A percentile compares a stretch with the other conserved stretches of the same genome.
phyloP scores from a whole-genome alignment of 2,113 vertebrate species.

The Rhegmatorhina hoffmannsi region DNA sequence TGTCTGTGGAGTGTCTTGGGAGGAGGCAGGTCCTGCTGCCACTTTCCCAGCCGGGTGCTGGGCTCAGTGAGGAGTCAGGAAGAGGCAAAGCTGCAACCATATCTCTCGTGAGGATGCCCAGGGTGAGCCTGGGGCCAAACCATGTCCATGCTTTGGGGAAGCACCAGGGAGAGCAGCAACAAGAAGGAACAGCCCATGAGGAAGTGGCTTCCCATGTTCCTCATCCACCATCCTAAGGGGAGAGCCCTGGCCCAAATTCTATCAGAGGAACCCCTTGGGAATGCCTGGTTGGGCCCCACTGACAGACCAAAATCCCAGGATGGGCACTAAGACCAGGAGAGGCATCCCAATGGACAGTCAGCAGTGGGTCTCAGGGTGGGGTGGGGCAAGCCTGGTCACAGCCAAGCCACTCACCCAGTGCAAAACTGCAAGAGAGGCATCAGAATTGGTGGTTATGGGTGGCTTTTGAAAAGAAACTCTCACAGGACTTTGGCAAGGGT shows the following conservation, averaged over 20 bases:
- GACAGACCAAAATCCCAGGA: neutral
- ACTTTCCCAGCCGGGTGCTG: neutral
- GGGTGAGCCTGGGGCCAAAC: neutral
- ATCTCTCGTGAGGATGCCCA: neutral
- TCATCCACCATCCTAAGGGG: neutral
- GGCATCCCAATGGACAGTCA: neutral
- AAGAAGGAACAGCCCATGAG: accelerated
- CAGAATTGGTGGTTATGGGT: accelerated
- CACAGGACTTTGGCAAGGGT: accelerated
- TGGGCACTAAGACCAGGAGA: neutral
- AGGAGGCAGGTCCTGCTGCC: neutral
- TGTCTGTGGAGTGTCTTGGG: neutral
- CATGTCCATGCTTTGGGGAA: neutral
- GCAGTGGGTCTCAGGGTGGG: neutral
- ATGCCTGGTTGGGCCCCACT: accelerated
- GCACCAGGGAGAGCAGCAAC: neutral
- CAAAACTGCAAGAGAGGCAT: neutral
- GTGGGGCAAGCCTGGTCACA: accelerated
- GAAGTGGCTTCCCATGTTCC: neutral
- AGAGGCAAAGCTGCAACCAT: neutral
- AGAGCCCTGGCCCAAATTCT: neutral
- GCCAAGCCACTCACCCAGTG: accelerated
- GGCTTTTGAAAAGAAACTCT: neutral
- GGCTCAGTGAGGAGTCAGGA: neutral
- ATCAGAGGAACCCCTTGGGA: accelerated